Evolutionary conservation across 2,113 vertebrate genomes (phyloP).

Genomic region (Phyllostomus discolor): DNA sequence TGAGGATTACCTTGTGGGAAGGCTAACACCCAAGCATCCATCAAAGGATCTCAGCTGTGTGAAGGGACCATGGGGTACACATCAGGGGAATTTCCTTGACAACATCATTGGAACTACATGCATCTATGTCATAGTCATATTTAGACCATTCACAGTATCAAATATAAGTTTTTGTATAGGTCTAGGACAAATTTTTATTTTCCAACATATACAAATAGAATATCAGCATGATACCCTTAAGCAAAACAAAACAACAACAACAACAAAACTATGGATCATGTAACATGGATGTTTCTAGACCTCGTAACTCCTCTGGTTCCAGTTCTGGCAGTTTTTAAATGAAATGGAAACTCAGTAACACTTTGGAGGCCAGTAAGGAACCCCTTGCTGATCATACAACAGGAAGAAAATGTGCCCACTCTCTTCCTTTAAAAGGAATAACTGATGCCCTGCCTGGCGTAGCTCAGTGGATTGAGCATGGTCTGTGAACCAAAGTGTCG

Average conservation of each 20-base stretch:
- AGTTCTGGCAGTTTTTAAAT: neutral
- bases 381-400: neutral
- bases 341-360: neutral
- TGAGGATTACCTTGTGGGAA: neutral
- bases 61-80: neutral
- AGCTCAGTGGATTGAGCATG: too few species aligned
- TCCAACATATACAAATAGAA: neutral
- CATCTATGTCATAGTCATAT: neutral
- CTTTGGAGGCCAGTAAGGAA: neutral
- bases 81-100: neutral
- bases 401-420: neutral
- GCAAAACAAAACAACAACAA: neutral
- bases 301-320: neutral
- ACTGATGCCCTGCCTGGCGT: neutral
- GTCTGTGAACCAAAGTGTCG: too few species aligned
- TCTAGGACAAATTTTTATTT: neutral
- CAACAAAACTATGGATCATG: neutral
- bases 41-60: neutral
- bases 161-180: neutral
- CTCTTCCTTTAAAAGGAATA: neutral
- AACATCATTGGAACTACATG: neutral
- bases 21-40: neutral
- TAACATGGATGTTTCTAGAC: neutral
- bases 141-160: neutral
- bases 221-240: neutral